phyloP scores from a whole-genome alignment of 2,888 invertebrate genomes.

The Apamea anceps region DNA sequence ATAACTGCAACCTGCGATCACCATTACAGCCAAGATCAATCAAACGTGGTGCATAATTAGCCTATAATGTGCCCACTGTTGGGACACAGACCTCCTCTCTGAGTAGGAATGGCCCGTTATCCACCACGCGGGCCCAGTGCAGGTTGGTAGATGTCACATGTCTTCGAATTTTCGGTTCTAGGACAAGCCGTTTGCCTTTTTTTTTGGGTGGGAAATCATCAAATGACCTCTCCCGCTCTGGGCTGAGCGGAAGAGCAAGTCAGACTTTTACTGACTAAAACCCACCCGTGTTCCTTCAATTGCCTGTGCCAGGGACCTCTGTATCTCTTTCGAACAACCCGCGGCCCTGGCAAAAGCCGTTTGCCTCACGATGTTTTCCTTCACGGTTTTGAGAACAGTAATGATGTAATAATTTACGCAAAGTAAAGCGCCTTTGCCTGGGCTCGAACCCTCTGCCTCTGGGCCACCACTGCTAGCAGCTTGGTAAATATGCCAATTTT shows the following conservation, averaged over 20 bases:
- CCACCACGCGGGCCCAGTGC: not conserved
- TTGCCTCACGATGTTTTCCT: not conserved
- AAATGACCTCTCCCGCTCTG: too few relatives aligned
- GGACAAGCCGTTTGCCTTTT: not conserved
- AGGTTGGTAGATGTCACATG: not conserved
- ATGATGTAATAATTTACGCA: not conserved
- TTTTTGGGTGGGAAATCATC: too few relatives aligned
- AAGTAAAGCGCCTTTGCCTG: not conserved
- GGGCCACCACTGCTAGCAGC: not conserved
- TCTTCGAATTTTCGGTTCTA: not conserved
- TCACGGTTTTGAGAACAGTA: not conserved
- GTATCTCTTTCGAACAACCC: too few relatives aligned
- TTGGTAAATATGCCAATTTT: not conserved
- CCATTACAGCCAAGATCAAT: not conserved
- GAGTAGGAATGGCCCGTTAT: not conserved
- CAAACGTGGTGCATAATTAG: not conserved
- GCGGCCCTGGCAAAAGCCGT: too few relatives aligned
- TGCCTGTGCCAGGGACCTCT: too few relatives aligned
- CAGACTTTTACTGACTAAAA: too few relatives aligned
- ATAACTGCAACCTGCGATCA: conserved; percentile 10
- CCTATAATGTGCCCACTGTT: not conserved
- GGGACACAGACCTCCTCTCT: not conserved
- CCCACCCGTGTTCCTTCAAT: too few relatives aligned
- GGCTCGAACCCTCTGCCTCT: not conserved
- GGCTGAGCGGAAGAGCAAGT: too few relatives aligned